Base-by-base conservation (phyloP, 2,113 vertebrate species). In the Gorsachius goisagi region DNA sequence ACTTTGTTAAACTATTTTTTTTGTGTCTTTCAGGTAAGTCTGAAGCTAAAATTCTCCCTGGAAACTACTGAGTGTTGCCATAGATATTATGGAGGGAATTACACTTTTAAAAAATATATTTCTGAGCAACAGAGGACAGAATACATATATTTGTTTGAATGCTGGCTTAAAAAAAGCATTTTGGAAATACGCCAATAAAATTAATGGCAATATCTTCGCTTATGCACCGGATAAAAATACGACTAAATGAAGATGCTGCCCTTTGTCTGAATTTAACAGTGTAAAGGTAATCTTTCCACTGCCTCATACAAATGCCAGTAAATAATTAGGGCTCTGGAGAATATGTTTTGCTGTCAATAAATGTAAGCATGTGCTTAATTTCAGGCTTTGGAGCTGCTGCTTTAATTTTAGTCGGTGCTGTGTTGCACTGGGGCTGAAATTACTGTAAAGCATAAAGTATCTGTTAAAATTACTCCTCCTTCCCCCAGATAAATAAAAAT, bases 301-400 rank as follows among this genome's bases (percentile, higher is more conserved):
- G 87, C 85, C 88, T 97, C 58, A 85, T n/a, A 94, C 49, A 92
- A 91, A 95, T 85, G 83, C 93, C 49, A 86, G 92, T 96, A 92
- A 88, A 87, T 92, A 98, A 97, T 96, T 96, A 97, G 88, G 83
- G n/a, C 73, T 59, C 76, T 76, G 67, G 84, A 95, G 95, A 96
- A 78, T 78, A 89, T 32, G 37, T 92, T 95, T 80, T 85, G 62
- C 92, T 95, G 88, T 91, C 95, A 94, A 77, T 91, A 96, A 78
- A 89, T 35, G 1, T 60, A 90, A 95, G 60, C 53, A n/a, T 68
- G 86, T 62, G 53, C 56, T 72, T 94, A 76, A 91, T 85, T 85
- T 69, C 91, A 91, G 62, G 39, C 45, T 82, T 86, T 68, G 0
- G 3, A 89, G 59, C 33, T 76, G 53, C 66, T 81, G 66, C 84